Conservation (phyloP, 2,113 vertebrate species). For the Sebastes schlegelii region DNA sequence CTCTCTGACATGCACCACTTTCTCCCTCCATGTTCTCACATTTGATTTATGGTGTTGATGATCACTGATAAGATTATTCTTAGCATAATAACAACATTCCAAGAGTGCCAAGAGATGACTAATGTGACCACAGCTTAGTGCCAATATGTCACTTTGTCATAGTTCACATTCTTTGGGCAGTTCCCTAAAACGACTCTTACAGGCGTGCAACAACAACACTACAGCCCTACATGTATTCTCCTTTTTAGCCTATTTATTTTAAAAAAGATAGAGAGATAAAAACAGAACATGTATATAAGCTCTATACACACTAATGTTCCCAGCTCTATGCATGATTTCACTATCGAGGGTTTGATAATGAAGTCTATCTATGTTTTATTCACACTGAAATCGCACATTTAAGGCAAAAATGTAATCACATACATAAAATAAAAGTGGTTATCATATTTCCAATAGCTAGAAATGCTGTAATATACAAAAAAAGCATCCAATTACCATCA, state of each 20-base stretch:
- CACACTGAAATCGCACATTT: neutral
- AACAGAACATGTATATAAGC: neutral
- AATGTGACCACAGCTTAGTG: slow-evolving; percentile 19
- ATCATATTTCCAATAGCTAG: neutral
- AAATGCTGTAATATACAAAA: neutral
- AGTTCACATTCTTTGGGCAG: slow-evolving; percentile 35
- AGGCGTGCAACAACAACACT: neutral
- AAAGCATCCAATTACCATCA: neutral
- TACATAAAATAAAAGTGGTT: too few species aligned
- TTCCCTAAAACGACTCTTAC: slow-evolving; percentile 8
- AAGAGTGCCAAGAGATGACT: slow-evolving; percentile 36
- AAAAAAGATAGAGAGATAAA: neutral
- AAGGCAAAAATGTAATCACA: too few species aligned
- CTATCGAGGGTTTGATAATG: neutral
- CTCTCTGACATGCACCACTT: slow-evolving; percentile 5
- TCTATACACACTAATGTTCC: neutral
- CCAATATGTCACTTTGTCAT: slow-evolving; percentile 44
- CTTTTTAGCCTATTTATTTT: neutral
- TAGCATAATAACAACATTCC: slow-evolving; percentile 32
- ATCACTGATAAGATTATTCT: slow-evolving; percentile 36
- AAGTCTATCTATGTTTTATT: neutral
- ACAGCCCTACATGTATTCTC: too few species aligned
- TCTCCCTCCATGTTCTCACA: neutral
- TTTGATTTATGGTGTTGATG: slow-evolving; percentile 48
- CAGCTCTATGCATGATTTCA: neutral